phyloP scores from a whole-genome alignment of 2,113 vertebrate genomes.

The Anthoscopus minutus region DNA sequence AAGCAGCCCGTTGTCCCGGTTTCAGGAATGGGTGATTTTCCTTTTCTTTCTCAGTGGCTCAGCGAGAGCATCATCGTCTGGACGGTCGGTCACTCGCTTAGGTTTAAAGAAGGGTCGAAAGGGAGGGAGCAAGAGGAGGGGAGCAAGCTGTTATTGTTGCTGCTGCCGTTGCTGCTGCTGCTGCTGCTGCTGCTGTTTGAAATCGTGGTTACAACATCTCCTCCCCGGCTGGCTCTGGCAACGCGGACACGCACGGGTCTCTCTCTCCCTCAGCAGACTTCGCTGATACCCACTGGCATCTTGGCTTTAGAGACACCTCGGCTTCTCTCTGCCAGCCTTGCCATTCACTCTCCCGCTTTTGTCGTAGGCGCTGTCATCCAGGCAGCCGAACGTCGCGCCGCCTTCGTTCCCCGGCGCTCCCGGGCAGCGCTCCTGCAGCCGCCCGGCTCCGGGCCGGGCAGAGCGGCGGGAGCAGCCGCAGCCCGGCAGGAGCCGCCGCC shows the following conservation, averaged over 20 bases:
- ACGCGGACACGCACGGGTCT: not conserved
- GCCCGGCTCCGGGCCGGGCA: not conserved
- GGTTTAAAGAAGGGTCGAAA: not conserved
- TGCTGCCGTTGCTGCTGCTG: not conserved
- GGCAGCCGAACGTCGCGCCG: not conserved
- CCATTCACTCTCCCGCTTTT: slow-evolving; percentile 14
- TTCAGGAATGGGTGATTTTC: not conserved
- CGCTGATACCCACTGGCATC: slow-evolving; percentile 8
- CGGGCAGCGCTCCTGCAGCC: not conserved
- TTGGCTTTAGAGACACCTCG: not conserved
- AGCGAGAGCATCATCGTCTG: not conserved
- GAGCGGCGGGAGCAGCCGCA: not conserved
- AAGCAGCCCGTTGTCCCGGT: not conserved
- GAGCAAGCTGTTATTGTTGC: not conserved
- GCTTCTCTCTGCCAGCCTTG: not conserved
- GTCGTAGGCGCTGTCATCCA: not conserved
- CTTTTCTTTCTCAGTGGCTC: not conserved
- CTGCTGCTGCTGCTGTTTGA: not conserved
- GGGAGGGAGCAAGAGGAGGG: not conserved
- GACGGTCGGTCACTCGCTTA: not conserved
- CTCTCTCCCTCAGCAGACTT: slow-evolving; percentile 3
- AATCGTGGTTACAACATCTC: not conserved
- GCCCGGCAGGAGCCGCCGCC: not conserved
- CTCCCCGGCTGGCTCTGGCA: not conserved
- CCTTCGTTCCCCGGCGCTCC: not conserved